These are phyloP conservation scores for Oreochromis spilurus DNA, from an alignment of 2,113 vertebrate genomes.

Conservation along the genomic window DNA sequence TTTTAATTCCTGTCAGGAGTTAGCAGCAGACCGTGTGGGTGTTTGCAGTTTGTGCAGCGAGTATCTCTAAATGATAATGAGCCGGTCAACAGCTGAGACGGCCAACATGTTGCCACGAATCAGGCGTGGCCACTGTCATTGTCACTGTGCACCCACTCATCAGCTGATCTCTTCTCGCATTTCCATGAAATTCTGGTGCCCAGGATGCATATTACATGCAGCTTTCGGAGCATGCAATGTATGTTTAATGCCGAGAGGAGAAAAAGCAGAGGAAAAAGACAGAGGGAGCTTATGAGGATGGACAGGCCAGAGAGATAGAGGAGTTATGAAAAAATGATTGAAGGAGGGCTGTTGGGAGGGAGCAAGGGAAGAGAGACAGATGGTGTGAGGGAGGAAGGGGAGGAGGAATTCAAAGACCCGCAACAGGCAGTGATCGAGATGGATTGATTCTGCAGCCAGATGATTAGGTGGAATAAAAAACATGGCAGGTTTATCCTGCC, in stretches of 20 bases:
- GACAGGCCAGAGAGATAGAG: conserved; percentile 47
- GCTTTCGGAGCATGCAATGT: background rate
- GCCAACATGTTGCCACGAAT: conserved; percentile 3
- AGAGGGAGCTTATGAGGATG: conserved; percentile 21
- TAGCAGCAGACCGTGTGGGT: conserved; percentile 37
- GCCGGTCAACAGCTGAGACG: conserved; percentile 35
- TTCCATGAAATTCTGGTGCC: background rate
- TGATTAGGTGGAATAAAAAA: conserved; percentile 47
- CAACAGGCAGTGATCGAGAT: conserved; percentile 63
- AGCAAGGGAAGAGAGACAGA: conserved; percentile 55
- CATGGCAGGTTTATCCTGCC: conserved; percentile 41
- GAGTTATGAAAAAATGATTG: conserved; percentile 61
- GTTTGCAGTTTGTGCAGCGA: conserved; percentile 40
- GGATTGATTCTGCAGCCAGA: conserved; percentile 56
- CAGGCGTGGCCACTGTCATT: conserved; percentile 3
- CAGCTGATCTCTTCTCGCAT: background rate
- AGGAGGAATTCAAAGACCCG: conserved; percentile 41
- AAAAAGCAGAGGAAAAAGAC: background rate
- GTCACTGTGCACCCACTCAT: conserved; percentile 4
- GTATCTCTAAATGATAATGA: conserved; percentile 59
- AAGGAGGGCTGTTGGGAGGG: conserved; percentile 40
- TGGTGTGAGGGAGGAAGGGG: conserved; percentile 40
- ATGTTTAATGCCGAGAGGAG: conserved; percentile 31
- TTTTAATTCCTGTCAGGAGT: conserved; percentile 56
- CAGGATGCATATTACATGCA: background rate